These are phyloP conservation scores for Dryoscopus gambensis DNA, from an alignment of 2,113 vertebrate genomes.

Conservation along the genomic window DNA sequence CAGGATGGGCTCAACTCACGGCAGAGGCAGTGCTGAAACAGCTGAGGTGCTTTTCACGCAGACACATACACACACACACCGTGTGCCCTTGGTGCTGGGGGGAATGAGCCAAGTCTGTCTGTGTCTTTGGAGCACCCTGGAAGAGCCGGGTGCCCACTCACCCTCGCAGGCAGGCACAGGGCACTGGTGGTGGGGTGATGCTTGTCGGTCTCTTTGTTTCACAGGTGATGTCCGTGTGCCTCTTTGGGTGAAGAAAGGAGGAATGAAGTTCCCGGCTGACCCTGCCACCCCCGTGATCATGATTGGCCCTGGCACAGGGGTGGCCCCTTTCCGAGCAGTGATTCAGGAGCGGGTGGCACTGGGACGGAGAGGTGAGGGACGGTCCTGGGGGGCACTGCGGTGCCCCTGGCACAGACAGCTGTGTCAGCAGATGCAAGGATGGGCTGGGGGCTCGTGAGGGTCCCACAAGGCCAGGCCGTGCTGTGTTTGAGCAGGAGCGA, in stretches of 20 bases:
- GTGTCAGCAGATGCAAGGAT: not conserved
- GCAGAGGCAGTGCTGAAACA: not conserved
- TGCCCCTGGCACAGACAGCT: not conserved
- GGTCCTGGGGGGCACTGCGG: accelerated
- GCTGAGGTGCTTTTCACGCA: not conserved
- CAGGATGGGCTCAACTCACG: not conserved
- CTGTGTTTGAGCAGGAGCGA: not conserved
- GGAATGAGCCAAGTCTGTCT: not conserved
- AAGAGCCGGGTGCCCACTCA: not conserved
- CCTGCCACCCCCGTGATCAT: constrained; percentile 78
- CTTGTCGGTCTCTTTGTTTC: not conserved
- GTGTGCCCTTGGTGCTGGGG: not conserved
- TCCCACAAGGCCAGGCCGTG: not conserved
- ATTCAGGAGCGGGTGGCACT: constrained; percentile 84
- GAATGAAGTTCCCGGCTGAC: constrained; percentile 80
- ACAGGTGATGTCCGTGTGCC: constrained; percentile 79
- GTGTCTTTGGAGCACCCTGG: not conserved
- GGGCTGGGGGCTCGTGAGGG: not conserved
- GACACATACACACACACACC: too few relatives aligned
- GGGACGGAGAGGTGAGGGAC: constrained; percentile 71
- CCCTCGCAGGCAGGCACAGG: accelerated
- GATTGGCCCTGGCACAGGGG: constrained; percentile 95
- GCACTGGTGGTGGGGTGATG: not conserved
- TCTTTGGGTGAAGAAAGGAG: constrained; percentile 89
- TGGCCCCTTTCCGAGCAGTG: constrained; percentile 90